Percentiles rank a stretch among this genome's conserved stretches.
Conservation (phyloP, 2,797 vertebrate species). For the Buphagus erythrorhynchus region DNA sequence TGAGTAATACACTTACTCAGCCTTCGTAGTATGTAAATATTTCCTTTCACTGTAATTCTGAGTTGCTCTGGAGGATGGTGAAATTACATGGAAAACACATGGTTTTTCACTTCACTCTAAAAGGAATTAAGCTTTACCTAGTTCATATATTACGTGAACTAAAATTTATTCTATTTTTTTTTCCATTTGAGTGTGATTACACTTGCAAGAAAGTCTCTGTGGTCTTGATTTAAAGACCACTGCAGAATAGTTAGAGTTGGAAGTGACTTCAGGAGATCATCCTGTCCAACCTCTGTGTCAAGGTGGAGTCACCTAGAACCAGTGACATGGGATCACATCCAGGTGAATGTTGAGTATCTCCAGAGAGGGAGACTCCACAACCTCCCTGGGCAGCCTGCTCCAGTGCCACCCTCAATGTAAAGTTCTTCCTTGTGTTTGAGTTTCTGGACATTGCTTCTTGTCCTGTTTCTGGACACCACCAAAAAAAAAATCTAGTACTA, state of each 20-base stretch:
- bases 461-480: background rate
- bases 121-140: background rate
- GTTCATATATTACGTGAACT: background rate
- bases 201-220: background rate
- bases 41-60: background rate
- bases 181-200: background rate
- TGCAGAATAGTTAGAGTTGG: background rate
- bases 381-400: background rate
- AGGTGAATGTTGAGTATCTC: background rate
- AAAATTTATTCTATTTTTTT: background rate
- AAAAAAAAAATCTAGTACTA: background rate
- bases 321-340: background rate
- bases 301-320: background rate
- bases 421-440: background rate
- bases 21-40: background rate
- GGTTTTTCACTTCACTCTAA: background rate
- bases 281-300: background rate
- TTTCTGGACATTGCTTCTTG: background rate
- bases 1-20: background rate
- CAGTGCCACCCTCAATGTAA: background rate
- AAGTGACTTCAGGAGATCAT: background rate
- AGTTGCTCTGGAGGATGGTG: background rate
- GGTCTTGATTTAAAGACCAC: background rate
- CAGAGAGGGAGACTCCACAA: accelerated
- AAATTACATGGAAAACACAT: background rate